phyloP scores from a whole-genome alignment of 1,140 invertebrate species.

The Wasmannia auropunctata region DNA sequence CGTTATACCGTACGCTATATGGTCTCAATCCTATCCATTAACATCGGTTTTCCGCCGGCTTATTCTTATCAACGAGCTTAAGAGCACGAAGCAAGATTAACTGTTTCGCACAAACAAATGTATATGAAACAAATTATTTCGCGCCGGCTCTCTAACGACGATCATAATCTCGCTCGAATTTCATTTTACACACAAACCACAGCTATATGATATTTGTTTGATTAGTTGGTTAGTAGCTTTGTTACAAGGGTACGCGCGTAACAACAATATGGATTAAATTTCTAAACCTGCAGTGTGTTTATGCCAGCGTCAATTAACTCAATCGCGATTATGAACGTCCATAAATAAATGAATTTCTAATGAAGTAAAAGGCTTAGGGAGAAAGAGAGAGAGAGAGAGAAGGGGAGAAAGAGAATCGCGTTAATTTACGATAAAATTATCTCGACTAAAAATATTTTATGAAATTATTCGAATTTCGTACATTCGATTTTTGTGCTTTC shows the following conservation, averaged over 20 bases:
- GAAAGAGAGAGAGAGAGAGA: not conserved
- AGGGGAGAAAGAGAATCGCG: not conserved
- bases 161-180: slow-evolving; percentile 21
- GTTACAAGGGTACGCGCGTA: not conserved
- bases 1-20: slow-evolving; percentile 18
- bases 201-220: slow-evolving; percentile 29
- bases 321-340: not conserved
- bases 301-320: not conserved
- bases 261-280: slow-evolving; percentile 14
- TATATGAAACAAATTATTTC: slow-evolving; percentile 34
- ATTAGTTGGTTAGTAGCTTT: slow-evolving; percentile 25
- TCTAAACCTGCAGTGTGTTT: slow-evolving; percentile 14
- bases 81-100: not conserved
- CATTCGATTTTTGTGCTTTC: not conserved
- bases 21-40: slow-evolving; percentile 16
- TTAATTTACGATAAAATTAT: not conserved
- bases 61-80: slow-evolving; percentile 32
- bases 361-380: not conserved
- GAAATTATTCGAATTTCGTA: not conserved
- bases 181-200: slow-evolving; percentile 24
- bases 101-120: not conserved
- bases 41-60: not conserved
- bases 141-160: not conserved
- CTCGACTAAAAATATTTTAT: not conserved
- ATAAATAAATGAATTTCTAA: slow-evolving; percentile 28